A percentile compares a stretch with the other conserved stretches of the same genome.
Evolutionary conservation across 2,113 vertebrate genomes (phyloP).

Genomic region (Mystacornis crossleyi): DNA sequence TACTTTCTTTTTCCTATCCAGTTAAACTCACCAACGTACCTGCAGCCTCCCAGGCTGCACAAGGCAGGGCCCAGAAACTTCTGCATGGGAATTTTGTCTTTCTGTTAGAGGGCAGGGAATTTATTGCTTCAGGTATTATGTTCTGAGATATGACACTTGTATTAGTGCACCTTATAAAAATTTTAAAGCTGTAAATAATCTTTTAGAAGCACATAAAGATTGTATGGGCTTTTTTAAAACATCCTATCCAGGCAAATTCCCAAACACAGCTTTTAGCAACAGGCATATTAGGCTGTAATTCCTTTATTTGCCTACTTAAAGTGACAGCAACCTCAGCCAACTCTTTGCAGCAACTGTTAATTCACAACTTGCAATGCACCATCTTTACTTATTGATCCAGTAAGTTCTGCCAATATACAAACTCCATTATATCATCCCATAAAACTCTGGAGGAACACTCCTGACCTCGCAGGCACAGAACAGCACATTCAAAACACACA

Average conservation of each 20-base stretch:
- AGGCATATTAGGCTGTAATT: not conserved
- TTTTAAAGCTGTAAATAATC: not conserved
- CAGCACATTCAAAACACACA: not conserved
- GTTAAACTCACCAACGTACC: rapidly evolving
- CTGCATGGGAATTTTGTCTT: not conserved
- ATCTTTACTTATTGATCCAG: not conserved
- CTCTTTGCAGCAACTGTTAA: not conserved
- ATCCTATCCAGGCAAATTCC: not conserved
- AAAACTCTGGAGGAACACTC: not conserved
- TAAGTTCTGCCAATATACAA: not conserved
- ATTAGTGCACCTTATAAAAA: not conserved
- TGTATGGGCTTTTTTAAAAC: not conserved
- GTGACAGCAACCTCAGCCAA: not conserved
- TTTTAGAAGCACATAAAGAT: not conserved
- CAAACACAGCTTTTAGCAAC: not conserved
- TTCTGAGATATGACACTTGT: not conserved
- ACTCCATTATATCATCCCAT: not conserved
- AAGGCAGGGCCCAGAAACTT: not conserved
- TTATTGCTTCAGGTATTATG: not conserved
- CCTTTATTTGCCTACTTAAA: not conserved
- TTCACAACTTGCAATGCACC: not conserved
- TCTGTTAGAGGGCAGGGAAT: not conserved
- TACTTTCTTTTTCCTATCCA: not conserved
- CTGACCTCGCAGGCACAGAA: not conserved
- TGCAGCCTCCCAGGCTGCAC: not conserved